phyloP scores from a whole-genome alignment of 1,140 invertebrate genomes.

The Conus betulinus region DNA sequence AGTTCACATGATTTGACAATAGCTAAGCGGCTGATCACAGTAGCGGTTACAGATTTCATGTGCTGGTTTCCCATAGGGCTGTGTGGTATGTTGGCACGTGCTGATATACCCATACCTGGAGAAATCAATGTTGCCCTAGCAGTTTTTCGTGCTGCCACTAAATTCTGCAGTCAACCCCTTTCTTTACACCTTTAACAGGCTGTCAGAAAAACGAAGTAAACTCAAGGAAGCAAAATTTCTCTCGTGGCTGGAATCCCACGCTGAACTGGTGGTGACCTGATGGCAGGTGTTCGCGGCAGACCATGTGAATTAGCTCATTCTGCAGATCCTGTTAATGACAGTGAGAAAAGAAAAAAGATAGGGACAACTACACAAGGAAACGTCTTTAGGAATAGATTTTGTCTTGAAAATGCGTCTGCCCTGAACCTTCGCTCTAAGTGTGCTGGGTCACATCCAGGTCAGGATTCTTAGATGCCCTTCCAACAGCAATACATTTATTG shows the following conservation, averaged over 20 bases:
- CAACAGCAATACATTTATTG: no score
- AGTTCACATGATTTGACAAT: constrained; percentile 4
- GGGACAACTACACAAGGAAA: no score
- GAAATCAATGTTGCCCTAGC: constrained; percentile 31
- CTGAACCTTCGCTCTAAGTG: no score
- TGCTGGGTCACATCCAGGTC: no score
- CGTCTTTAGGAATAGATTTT: no score
- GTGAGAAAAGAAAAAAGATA: no score
- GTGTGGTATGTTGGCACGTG: constrained; percentile 19
- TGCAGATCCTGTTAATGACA: no score
- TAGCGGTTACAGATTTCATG: constrained; percentile 22
- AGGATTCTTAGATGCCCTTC: no score
- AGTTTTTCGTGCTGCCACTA: constrained; percentile 39
- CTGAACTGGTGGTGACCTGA: not conserved
- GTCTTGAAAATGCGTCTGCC: no score
- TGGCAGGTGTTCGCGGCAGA: no score
- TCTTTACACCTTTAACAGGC: constrained; percentile 30
- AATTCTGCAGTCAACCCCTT: constrained; percentile 44
- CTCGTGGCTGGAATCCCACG: not conserved
- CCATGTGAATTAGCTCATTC: no score
- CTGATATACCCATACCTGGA: constrained; percentile 31
- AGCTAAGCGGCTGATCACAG: constrained; percentile 1
- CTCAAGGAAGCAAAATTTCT: not conserved
- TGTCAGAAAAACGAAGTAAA: constrained; percentile 10
- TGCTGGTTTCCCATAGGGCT: constrained; percentile 49